These are phyloP conservation scores for Agonum fuliginosum DNA, from an alignment of 2,888 invertebrate species.

Conservation along the genomic window DNA sequence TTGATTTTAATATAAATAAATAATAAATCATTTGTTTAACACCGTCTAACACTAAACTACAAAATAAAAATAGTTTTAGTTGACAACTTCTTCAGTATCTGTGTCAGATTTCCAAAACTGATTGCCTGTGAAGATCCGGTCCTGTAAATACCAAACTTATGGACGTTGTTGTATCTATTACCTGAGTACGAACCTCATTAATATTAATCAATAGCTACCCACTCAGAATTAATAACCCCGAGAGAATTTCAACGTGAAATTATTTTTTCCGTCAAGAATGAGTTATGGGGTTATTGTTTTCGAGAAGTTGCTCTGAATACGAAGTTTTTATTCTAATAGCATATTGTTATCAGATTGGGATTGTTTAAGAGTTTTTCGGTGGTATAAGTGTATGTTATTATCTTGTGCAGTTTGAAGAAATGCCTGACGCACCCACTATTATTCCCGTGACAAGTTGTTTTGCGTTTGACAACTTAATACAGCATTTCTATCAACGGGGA, in stretches of 20 bases:
- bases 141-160: neutral
- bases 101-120: too few species aligned
- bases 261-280: conserved; percentile 41
- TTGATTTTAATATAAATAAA: too few species aligned
- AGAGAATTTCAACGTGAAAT: conserved; percentile 39
- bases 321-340: neutral
- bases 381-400: neutral
- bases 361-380: conserved; percentile 17
- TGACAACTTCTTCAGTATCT: too few species aligned
- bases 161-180: conserved; percentile 21
- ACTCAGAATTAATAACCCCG: conserved; percentile 43
- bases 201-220: conserved; percentile 52
- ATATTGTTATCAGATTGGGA: conserved; percentile 35
- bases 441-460: conserved; percentile 44
- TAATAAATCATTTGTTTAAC: too few species aligned
- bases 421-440: conserved; percentile 38
- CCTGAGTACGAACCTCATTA: conserved; percentile 38
- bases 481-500: neutral
- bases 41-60: too few species aligned
- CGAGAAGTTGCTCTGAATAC: conserved; percentile 18
- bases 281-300: conserved; percentile 51
- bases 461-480: conserved; percentile 46
- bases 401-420: conserved; percentile 14
- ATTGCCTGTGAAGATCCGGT: too few species aligned
- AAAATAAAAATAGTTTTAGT: too few species aligned